phyloP scores from a whole-genome alignment of 2,888 invertebrate species.

The Eupithecia subumbrata region DNA sequence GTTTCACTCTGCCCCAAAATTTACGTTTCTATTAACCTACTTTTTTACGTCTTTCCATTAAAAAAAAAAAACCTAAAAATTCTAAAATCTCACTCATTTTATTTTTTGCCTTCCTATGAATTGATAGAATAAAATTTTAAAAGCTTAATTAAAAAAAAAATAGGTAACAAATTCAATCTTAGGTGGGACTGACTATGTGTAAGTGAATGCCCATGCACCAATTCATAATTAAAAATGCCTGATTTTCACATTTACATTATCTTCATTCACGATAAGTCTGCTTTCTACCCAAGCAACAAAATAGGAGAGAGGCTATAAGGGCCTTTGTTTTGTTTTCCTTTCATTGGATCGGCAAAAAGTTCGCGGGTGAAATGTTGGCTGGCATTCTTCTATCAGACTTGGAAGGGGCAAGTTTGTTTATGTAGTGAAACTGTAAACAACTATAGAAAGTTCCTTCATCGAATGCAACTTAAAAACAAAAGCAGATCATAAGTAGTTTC shows the following conservation, averaged over 20 bases:
- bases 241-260: neutral
- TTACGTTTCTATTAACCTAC: too few relatives aligned
- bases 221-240: neutral
- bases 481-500: neutral
- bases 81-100: too few relatives aligned
- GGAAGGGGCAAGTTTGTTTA: conserved; percentile 29
- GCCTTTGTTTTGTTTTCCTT: conserved; percentile 57
- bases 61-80: too few relatives aligned
- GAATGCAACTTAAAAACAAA: conserved; percentile 4
- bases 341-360: conserved; percentile 52
- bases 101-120: too few relatives aligned
- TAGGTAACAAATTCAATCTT: too few relatives aligned
- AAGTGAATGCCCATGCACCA: neutral
- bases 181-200: neutral
- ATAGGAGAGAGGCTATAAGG: conserved; percentile 50
- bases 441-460: conserved; percentile 3
- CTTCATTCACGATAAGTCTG: conserved; percentile 1
- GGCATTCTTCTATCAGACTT: conserved; percentile 28
- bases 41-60: too few relatives aligned
- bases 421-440: conserved; percentile 21
- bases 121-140: too few relatives aligned
- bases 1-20: too few relatives aligned
- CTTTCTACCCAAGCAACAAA: conserved; percentile 15
- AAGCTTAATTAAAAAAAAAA: too few relatives aligned
- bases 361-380: conserved; percentile 28